Percentiles rank a stretch among this genome's conserved stretches.
These are phyloP conservation scores for Garrulus glandarius DNA, from an alignment of 2,797 vertebrate genomes.

Conservation along the genomic window DNA sequence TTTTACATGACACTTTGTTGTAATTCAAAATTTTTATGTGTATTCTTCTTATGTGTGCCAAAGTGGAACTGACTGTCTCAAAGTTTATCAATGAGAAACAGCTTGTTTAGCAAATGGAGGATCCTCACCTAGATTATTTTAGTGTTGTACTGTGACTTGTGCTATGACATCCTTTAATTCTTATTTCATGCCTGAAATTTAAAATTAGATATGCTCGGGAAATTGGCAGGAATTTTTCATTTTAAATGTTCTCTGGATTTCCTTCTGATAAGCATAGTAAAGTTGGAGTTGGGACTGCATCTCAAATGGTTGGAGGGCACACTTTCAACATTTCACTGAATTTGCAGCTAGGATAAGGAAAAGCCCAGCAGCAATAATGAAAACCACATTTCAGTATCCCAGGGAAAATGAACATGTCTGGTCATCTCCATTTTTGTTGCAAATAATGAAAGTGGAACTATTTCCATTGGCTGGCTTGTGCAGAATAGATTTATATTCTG, in stretches of 20 bases:
- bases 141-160: slow-evolving; percentile 42
- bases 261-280: slow-evolving; percentile 52
- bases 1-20: neutral
- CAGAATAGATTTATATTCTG: neutral
- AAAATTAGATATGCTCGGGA: slow-evolving; percentile 64
- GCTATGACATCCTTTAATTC: slow-evolving; percentile 53
- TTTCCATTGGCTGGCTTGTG: neutral
- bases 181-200: slow-evolving; percentile 67
- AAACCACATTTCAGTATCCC: slow-evolving; percentile 35
- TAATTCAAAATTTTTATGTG: slow-evolving; percentile 36
- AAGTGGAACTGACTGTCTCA: slow-evolving; percentile 31
- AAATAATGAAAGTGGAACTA: neutral
- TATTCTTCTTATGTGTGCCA: slow-evolving; percentile 5
- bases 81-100: slow-evolving; percentile 66
- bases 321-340: slow-evolving; percentile 57
- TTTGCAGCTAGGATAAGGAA: slow-evolving; percentile 45
- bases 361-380: slow-evolving; percentile 20
- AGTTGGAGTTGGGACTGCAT: slow-evolving; percentile 51
- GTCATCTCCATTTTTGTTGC: slow-evolving; percentile 14
- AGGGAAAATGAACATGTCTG: slow-evolving; percentile 20
- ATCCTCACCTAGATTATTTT: slow-evolving; percentile 58
- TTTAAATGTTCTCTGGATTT: slow-evolving; percentile 61
- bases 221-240: slow-evolving; percentile 34
- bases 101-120: slow-evolving; percentile 67
- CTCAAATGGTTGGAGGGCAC: slow-evolving; percentile 65